Evolutionary conservation across 2,113 vertebrate genomes (phyloP), one percentile per base, ranked within the genome.

Genomic region (Pagrus major): DNA sequence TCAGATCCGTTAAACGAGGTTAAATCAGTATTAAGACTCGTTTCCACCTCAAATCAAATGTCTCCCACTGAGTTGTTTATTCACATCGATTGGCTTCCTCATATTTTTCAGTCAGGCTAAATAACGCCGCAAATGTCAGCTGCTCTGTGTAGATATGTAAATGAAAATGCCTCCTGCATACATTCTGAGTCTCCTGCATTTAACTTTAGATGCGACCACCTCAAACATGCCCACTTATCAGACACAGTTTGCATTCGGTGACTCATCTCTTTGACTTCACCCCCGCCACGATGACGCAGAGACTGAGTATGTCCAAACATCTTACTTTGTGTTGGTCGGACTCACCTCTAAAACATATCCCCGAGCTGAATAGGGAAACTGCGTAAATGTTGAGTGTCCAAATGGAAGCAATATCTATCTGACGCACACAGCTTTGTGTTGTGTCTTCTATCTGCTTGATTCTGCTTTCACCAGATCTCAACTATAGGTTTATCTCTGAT

Each of bases 211-310:
- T 9, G 10, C 8, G 47, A 15, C 14, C 23, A 23, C 33, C 41
- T 25, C 54, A 68, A 65, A 74, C 56, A 71, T 33, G 65, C 18
- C 59, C 21, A 18, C n/a, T 63, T 81, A 33, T 74, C 64, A 68
- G 70, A 64, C 21, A 58, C 58, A 55, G 42, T 33, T 23, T 60
- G 78, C 37, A 31, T 73, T 64, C 78, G 46, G 68, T 69, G 85
- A 86, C 63, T 79, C 69, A 71, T 70, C 66, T 63, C 44, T 78
- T 66, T 54, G 78, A 84, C 61, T 86, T 72, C 61, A 16, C 76
- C 76, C 33, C 6, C 21, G 44, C 58, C 18, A 7, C 23, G 58
- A 59, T 83, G 86, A 83, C 67, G 20, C 81, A 65, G 59, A 37
- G 5, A 7, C 39, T 16, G 63, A 66, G 51, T 7, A 6, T 39